Percentiles rank a stretch among this genome's conserved stretches.
phyloP scores from a whole-genome alignment of 2,113 vertebrate genomes.

The Platichthys flesus region DNA sequence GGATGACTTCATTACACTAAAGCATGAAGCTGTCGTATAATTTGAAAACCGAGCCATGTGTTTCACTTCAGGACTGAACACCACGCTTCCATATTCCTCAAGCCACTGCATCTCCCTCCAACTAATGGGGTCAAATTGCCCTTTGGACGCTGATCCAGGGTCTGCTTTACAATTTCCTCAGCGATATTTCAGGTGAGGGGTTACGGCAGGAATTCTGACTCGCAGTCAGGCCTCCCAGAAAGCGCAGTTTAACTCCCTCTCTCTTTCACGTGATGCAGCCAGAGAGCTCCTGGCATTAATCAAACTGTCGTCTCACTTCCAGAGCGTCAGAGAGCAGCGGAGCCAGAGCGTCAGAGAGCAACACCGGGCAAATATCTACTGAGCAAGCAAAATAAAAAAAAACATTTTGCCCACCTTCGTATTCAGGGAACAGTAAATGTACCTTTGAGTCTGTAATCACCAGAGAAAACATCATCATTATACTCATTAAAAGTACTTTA shows the following conservation, averaged over 20 bases:
- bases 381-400: constrained; percentile 5
- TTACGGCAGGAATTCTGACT: constrained; percentile 37
- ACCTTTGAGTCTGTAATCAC: not conserved
- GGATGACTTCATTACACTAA: constrained; percentile 1
- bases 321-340: constrained; percentile 1
- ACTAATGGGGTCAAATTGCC: constrained; percentile 44
- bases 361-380: constrained; percentile 42
- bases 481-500: not conserved
- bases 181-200: constrained; percentile 41
- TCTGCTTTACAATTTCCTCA: constrained; percentile 49
- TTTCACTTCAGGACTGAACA: constrained; percentile 23
- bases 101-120: constrained; percentile 33
- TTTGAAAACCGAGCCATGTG: constrained; percentile 25
- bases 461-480: not conserved
- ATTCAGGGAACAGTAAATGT: not conserved
- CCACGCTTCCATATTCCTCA: constrained; percentile 9
- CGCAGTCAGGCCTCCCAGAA: constrained; percentile 32
- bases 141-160: constrained; percentile 49
- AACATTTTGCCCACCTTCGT: not conserved
- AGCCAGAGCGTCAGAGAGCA: constrained; percentile 24
- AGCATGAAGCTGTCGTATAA: not conserved
- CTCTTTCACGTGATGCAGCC: constrained; percentile 36
- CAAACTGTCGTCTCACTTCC: constrained; percentile 55
- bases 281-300: constrained; percentile 58
- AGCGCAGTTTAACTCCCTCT: constrained; percentile 25